A percentile compares a stretch with the other conserved stretches of the same genome.
Evolutionary conservation across 1,140 invertebrate species (phyloP).

Genomic region (Eubasilissa regina): DNA sequence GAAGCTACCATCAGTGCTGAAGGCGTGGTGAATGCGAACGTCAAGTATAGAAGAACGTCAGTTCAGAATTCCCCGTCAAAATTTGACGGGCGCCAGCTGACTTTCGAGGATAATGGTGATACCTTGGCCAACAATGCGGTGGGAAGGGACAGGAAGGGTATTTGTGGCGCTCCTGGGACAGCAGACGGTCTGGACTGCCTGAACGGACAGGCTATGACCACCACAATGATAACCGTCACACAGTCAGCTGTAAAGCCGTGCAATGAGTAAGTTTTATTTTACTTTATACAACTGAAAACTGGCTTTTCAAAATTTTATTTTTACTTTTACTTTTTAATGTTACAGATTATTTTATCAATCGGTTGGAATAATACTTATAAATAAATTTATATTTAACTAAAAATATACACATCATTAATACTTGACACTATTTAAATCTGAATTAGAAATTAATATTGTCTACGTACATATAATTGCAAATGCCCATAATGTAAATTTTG

Average conservation of each 20-base stretch:
- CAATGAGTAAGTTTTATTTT: slow-evolving; percentile 68
- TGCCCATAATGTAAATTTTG: too few relatives aligned
- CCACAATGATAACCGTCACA: slow-evolving; percentile 67
- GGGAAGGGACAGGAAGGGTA: slow-evolving; percentile 56
- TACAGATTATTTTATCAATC: too few relatives aligned
- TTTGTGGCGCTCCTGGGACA: slow-evolving; percentile 46
- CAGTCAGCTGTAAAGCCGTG: slow-evolving; percentile 67
- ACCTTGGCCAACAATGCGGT: slow-evolving; percentile 14
- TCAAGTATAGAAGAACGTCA: slow-evolving; percentile 67
- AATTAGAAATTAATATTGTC: too few relatives aligned
- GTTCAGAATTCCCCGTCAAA: slow-evolving; percentile 67
- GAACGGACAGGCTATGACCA: slow-evolving; percentile 65
- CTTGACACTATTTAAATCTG: too few relatives aligned
- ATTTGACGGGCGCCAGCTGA: slow-evolving; percentile 42
- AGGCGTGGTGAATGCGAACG: slow-evolving; percentile 65
- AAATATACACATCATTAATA: too few relatives aligned
- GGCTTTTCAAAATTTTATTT: too few relatives aligned
- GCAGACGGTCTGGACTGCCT: slow-evolving; percentile 61
- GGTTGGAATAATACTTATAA: too few relatives aligned
- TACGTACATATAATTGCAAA: too few relatives aligned
- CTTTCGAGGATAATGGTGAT: slow-evolving; percentile 23
- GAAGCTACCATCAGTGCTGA: slow-evolving; percentile 67
- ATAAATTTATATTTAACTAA: too few relatives aligned
- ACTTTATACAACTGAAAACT: too few relatives aligned
- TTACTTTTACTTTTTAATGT: too few relatives aligned